These are phyloP conservation scores for Ptychoptera albimana DNA, from an alignment of 2,888 invertebrate genomes.

Conservation along the genomic window DNA sequence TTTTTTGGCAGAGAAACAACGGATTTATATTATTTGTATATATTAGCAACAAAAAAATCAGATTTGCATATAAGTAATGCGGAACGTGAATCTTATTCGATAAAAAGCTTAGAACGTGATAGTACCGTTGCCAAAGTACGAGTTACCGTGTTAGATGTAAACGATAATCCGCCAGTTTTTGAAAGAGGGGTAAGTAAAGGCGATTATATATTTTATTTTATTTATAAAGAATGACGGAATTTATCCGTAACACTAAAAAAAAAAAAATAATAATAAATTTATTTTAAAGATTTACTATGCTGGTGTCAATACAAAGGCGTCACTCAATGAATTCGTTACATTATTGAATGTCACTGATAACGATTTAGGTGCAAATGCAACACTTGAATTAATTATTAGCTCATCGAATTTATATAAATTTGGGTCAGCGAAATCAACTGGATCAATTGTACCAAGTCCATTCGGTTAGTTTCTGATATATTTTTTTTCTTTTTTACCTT, in stretches of 20 bases:
- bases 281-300: slow-evolving; percentile 24
- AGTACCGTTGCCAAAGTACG: slow-evolving; percentile 55
- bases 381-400: slow-evolving; percentile 63
- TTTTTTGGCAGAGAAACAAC: slow-evolving; percentile 44
- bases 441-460: slow-evolving; percentile 78
- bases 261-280: slow-evolving; percentile 3
- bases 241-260: background rate
- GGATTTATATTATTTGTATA: slow-evolving; percentile 55
- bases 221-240: background rate
- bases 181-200: slow-evolving; percentile 27
- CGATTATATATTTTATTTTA: background rate
- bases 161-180: slow-evolving; percentile 71
- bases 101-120: slow-evolving; percentile 35
- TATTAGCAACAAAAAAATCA: slow-evolving; percentile 73
- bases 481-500: background rate
- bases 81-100: slow-evolving; percentile 32
- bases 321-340: slow-evolving; percentile 55
- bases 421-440: slow-evolving; percentile 57
- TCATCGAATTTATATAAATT: slow-evolving; percentile 70
- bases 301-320: slow-evolving; percentile 62
- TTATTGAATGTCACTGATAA: slow-evolving; percentile 67
- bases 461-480: slow-evolving; percentile 31
- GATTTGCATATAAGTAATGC: slow-evolving; percentile 44
- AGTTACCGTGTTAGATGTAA: slow-evolving; percentile 61
- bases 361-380: slow-evolving; percentile 71